Percentiles rank a stretch among this genome's conserved stretches.
Conservation (phyloP, 1,140 invertebrate genomes). For the Drosophila lini region DNA sequence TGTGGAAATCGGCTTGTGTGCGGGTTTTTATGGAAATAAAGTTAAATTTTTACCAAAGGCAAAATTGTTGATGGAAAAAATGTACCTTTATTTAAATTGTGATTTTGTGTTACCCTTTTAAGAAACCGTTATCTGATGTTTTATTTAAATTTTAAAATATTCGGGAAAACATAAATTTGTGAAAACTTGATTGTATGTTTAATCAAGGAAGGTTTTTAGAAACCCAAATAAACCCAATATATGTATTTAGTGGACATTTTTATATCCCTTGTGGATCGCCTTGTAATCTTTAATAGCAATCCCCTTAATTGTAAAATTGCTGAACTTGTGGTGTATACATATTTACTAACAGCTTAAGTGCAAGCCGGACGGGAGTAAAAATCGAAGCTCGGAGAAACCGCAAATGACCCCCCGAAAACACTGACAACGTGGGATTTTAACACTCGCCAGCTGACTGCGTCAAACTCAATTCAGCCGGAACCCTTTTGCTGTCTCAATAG, state of each 20-base stretch:
- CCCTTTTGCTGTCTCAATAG: constrained; percentile 71
- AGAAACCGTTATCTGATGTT: background rate
- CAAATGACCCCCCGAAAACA: constrained; percentile 56
- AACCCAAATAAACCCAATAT: background rate
- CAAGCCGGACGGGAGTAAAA: constrained; percentile 15
- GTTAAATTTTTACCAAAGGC: constrained; percentile 15
- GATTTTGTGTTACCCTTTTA: background rate
- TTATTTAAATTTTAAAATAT: background rate
- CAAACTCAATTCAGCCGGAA: constrained; percentile 60
- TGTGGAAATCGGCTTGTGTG: constrained; percentile 9
- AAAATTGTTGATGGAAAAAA: constrained; percentile 5
- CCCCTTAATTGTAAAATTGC: background rate
- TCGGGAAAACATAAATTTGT: too few relatives aligned
- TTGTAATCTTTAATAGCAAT: background rate
- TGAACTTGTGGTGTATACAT: background rate
- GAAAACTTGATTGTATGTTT: too few relatives aligned
- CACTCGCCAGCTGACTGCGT: constrained; percentile 65
- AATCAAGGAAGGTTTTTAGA: too few relatives aligned
- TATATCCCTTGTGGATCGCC: background rate
- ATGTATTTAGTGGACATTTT: background rate
- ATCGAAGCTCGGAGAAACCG: constrained; percentile 42
- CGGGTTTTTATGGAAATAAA: constrained; percentile 7
- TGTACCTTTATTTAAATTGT: background rate
- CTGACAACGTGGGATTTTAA: constrained; percentile 66
- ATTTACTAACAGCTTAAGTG: constrained; percentile 11